Evolutionary conservation across 1,140 invertebrate species (phyloP), one percentile per base, ranked within the genome.

Genomic region (Pemphigus obesinymphae): DNA sequence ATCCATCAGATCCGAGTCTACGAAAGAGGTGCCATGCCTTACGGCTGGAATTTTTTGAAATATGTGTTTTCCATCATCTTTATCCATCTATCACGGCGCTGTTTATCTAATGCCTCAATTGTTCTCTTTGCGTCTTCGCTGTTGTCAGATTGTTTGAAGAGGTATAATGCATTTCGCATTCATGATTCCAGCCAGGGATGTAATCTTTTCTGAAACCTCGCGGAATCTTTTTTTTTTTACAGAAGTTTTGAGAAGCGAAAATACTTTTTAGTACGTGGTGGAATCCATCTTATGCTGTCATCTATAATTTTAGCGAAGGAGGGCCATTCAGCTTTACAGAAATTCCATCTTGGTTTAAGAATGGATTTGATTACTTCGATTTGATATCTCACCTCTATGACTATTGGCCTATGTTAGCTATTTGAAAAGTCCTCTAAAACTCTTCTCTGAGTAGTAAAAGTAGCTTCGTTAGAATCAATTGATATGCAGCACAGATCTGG

Each of bases 141-240:
- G n/a, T 34, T 37, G 3, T 6, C 31, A 13, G 31, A 37, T 66
- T 66, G 63, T 66, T 66, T 34, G 40, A 37, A 37, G 17, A 34
- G 20, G 31, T 66, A 13, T 8, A 66, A 8, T 37, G 15, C n/a
- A 11, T 40, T 17, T 34, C 20, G 15, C 17, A 66, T 66, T 66
- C 34, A 17, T 40, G 31, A 26, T 70, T 82, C 82, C 82, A 83
- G 4, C 82, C 75, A 63, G 58, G 73, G 0, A 83, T 82, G 76
- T 81, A 83, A 11, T 82, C 20, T 75, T 83, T 83, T 13, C 80
- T 53, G 34, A 53, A 83, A 15, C 70, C 72, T 66, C 83, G 48
- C 15, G 81, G 83, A 15, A 83, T 37, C 6, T 15, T 37, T 75
- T 83, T 83, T 83, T 83, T 48, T 82, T 83, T 45, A 72, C 83